A percentile compares a stretch with the other conserved stretches of the same genome.
phyloP scores from a whole-genome alignment of 2,888 invertebrate species.

The Bhutanitis thaidina region DNA sequence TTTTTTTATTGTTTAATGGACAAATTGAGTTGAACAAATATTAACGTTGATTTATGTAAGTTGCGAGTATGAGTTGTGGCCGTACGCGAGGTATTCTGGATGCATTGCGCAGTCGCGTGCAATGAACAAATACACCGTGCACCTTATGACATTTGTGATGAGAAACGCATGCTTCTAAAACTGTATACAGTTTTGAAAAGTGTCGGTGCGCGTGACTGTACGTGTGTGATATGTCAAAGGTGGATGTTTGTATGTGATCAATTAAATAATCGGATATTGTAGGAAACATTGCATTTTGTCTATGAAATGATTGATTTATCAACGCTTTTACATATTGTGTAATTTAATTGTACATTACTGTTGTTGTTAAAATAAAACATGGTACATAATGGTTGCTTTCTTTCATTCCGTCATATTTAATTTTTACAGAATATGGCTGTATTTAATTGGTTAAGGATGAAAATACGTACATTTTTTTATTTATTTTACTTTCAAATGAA shows the following conservation, averaged over 20 bases:
- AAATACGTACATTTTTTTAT: too few species aligned
- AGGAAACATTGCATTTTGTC: constrained; percentile 43
- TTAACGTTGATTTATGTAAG: not conserved
- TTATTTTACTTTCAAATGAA: too few species aligned
- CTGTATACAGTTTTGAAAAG: too few species aligned
- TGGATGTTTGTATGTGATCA: not conserved
- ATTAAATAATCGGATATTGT: constrained; percentile 19
- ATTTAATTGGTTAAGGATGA: too few species aligned
- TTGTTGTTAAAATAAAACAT: constrained; percentile 75
- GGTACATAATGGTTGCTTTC: constrained; percentile 27
- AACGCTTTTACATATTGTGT: constrained; percentile 66
- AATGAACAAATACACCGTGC: too few species aligned
- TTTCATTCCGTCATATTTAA: not conserved
- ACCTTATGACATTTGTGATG: too few species aligned
- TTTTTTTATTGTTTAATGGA: not conserved
- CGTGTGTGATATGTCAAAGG: not conserved
- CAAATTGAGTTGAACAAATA: constrained; percentile 8
- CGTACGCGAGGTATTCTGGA: not conserved
- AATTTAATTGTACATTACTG: constrained; percentile 73
- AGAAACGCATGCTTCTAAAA: too few species aligned
- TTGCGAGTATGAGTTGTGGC: not conserved
- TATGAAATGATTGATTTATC: constrained; percentile 45
- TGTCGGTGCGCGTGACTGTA: not conserved
- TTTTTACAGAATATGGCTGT: too few species aligned
- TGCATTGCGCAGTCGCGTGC: too few species aligned